A percentile compares a stretch with the other conserved stretches of the same genome.
These are phyloP conservation scores for Beroe ovata DNA, from an alignment of 37 sponge, comb jelly and placozoan species.

Conservation along the genomic window DNA sequence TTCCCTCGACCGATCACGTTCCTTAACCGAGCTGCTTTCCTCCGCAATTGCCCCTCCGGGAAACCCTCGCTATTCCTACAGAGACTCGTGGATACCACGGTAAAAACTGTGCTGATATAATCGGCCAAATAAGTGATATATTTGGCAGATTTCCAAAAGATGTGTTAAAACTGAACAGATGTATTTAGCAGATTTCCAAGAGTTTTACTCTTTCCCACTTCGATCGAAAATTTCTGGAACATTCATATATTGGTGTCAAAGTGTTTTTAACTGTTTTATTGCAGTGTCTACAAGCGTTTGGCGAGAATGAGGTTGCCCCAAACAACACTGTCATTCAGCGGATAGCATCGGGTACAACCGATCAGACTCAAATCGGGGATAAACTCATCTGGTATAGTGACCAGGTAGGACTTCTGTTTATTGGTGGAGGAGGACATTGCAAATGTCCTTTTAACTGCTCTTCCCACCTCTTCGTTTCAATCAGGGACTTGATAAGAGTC, in stretches of 20 bases:
- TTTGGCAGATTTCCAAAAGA: no score
- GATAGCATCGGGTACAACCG: neutral
- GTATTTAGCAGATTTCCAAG: no score
- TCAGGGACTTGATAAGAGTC: no score
- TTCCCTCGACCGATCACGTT: slow-evolving; percentile 61
- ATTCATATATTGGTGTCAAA: no score
- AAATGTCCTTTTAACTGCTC: no score
- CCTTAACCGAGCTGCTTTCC: neutral
- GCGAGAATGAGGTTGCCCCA: slow-evolving; percentile 27
- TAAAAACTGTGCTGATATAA: neutral
- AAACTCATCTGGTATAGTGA: slow-evolving; percentile 64
- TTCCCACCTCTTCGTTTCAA: no score
- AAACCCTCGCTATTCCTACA: slow-evolving; percentile 64
- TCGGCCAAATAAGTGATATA: no score
- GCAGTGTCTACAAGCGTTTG: slow-evolving; percentile 54
- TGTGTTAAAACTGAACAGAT: no score
- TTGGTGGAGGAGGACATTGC: no score
- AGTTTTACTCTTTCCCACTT: no score
- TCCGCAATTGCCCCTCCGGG: slow-evolving; percentile 42
- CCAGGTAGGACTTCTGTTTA: slow-evolving; percentile 40
- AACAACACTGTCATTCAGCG: slow-evolving; percentile 43
- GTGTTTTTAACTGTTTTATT: no score
- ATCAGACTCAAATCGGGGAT: slow-evolving; percentile 37
- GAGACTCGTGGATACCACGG: slow-evolving; percentile 31
- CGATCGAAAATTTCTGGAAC: no score